Percentiles rank a stretch among this genome's conserved stretches.
Evolutionary conservation across 2,113 vertebrate genomes (phyloP).

Genomic region (Atlantisia rogersi): DNA sequence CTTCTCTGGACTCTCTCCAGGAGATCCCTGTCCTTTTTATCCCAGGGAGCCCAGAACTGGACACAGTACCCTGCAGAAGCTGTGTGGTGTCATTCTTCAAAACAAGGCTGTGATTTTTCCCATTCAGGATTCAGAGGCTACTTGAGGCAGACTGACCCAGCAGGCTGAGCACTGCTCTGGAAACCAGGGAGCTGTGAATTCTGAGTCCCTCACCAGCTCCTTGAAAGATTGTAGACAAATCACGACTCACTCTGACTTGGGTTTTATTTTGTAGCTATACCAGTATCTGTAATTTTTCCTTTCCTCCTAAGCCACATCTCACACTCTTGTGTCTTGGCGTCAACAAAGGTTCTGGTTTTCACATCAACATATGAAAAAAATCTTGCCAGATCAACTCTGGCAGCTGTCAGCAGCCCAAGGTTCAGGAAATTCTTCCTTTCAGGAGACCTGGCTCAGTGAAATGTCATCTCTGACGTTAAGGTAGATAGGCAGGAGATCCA

Average conservation of each 20-base stretch:
- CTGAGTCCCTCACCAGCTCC: background rate
- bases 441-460: constrained; percentile 28
- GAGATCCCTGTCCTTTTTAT: too few species aligned
- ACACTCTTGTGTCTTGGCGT: background rate
- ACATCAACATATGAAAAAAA: background rate
- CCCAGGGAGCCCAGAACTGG: too few species aligned
- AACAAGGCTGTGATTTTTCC: background rate
- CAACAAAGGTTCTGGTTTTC: constrained; percentile 35
- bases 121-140: background rate
- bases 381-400: constrained; percentile 42
- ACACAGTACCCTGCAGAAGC: background rate
- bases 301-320: constrained; percentile 1
- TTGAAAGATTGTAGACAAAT: background rate
- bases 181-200: background rate
- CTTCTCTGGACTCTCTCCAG: too few species aligned
- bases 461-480: constrained; percentile 23
- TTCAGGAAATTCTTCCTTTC: constrained; percentile 44
- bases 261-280: background rate
- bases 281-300: background rate
- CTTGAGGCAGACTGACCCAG: background rate
- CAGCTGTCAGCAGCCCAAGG: constrained; percentile 45
- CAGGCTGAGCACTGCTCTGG: background rate
- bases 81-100: background rate
- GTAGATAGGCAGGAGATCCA: background rate
- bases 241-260: background rate